Evolutionary conservation across 1,140 invertebrate genomes (phyloP).

Genomic region (Hyphantria cunea): DNA sequence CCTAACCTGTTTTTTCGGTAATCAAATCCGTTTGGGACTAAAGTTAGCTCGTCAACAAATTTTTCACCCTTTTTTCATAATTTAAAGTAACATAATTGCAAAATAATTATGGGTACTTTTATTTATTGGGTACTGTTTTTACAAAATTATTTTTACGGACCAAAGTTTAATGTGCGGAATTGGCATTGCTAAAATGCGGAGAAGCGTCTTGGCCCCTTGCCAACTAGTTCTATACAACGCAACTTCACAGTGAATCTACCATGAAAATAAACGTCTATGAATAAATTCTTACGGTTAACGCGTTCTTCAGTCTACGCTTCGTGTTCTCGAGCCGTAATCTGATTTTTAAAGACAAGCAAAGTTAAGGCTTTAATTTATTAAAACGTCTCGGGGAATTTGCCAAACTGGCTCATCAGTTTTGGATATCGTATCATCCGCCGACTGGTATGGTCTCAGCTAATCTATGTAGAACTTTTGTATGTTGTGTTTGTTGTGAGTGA

Average conservation of each 20-base stretch:
- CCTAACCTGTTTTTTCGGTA: too few species aligned
- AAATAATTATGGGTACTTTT: too few species aligned
- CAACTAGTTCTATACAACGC: conserved; percentile 50
- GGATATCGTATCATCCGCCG: conserved; percentile 87
- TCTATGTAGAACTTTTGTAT: conserved; percentile 8
- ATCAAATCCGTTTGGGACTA: too few species aligned
- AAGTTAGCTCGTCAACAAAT: too few species aligned
- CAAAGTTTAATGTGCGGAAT: too few species aligned
- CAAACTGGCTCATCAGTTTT: conserved; percentile 87
- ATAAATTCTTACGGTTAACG: conserved; percentile 64
- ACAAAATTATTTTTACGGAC: too few species aligned
- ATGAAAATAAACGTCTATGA: conserved; percentile 76
- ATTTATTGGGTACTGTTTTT: too few species aligned
- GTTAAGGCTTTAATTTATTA: background rate
- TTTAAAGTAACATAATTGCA: too few species aligned
- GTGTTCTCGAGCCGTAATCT: conserved; percentile 22
- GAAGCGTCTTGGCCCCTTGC: conserved; percentile 46
- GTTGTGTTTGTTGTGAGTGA: conserved; percentile 13
- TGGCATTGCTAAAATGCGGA: background rate
- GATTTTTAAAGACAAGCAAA: conserved; percentile 11
- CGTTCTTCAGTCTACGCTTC: conserved; percentile 46
- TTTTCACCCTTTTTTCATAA: too few species aligned
- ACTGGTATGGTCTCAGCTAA: conserved; percentile 45
- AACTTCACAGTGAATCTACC: conserved; percentile 48
- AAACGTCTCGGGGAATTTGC: conserved; percentile 4